Conservation (phyloP, 2,888 invertebrate species). For the Penaeus monodon region DNA sequence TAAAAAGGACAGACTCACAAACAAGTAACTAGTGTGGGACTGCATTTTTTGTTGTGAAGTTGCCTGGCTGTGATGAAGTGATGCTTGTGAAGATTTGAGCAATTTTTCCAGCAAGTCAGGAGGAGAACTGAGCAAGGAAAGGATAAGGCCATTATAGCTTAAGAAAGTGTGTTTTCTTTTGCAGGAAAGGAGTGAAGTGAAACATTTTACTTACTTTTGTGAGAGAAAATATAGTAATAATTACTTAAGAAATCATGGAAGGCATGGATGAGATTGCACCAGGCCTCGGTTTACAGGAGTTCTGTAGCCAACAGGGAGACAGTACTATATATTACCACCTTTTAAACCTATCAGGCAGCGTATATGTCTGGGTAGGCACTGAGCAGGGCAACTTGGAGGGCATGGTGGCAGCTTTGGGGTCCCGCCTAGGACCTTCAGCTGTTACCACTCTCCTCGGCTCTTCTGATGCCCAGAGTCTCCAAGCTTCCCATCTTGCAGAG, state of each 20-base stretch:
- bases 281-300: conserved; percentile 54
- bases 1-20: conserved; percentile 25
- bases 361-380: conserved; percentile 64
- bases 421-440: conserved; percentile 56
- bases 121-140: conserved; percentile 5
- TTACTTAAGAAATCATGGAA: not conserved
- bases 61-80: conserved; percentile 58
- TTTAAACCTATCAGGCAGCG: conserved; percentile 57
- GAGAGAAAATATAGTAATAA: not conserved
- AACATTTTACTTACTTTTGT: not conserved
- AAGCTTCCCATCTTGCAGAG: conserved; percentile 51
- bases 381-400: conserved; percentile 53
- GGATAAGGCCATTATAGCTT: conserved; percentile 11
- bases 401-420: conserved; percentile 53
- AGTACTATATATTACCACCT: conserved; percentile 61
- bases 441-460: conserved; percentile 55
- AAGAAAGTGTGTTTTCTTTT: conserved; percentile 11
- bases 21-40: conserved; percentile 20
- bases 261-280: conserved; percentile 36
- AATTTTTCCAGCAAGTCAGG: conserved; percentile 48
- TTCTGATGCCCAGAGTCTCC: conserved; percentile 25
- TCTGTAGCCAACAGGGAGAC: conserved; percentile 53
- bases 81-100: conserved; percentile 40
- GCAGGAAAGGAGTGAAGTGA: conserved; percentile 17
- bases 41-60: conserved; percentile 28